Evolutionary conservation across 2,797 vertebrate species (phyloP), one percentile per base, ranked within the genome.

Genomic region (Spinus olivaceus): DNA sequence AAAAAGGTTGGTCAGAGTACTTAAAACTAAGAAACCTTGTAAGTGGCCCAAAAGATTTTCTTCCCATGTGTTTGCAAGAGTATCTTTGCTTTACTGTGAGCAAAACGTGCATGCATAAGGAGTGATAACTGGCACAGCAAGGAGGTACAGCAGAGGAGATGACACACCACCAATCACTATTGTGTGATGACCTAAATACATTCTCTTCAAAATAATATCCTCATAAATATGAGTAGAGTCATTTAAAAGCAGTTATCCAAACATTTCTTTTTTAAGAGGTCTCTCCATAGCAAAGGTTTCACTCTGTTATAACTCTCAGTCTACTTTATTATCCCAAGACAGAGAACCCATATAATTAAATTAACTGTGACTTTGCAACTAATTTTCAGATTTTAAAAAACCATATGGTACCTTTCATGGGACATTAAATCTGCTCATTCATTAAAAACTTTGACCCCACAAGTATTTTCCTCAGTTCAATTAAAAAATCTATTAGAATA

Each of bases 311-410:
- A 92, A 88, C 86, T 95, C 53, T 95, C 51, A 76, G 82, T 81
- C 33, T 95, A 30, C 19, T 85, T 95, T 94, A 93, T 93, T 95
- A 96, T 95, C 95, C 90, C 65, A 95, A 95, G 90, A 78, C 77
- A 96, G 74, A 92, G 54, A 73, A 18, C 78, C 14, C 14, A 74
- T 69, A 76, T 97, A 97, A 97, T 97, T 97, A 96, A 97, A 97
- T 97, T 96, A 98, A 93, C 80, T 97, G 86, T 97, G 94, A 96
- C 88, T 97, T 95, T 90, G 89, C 73, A 97, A 95, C 50, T 95
- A 78, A 97, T 97, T 96, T 95, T 95, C 74, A 92, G 81, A 95
- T 94, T 96, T 94, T 21, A 92, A 88, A 96, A 88, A 90, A 82
- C 0, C 59, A 72, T 95, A 94, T 80, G 84, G 49, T 95, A 66